Conservation (phyloP, 2,888 invertebrate genomes). For the Sinotaia quadrata region DNA sequence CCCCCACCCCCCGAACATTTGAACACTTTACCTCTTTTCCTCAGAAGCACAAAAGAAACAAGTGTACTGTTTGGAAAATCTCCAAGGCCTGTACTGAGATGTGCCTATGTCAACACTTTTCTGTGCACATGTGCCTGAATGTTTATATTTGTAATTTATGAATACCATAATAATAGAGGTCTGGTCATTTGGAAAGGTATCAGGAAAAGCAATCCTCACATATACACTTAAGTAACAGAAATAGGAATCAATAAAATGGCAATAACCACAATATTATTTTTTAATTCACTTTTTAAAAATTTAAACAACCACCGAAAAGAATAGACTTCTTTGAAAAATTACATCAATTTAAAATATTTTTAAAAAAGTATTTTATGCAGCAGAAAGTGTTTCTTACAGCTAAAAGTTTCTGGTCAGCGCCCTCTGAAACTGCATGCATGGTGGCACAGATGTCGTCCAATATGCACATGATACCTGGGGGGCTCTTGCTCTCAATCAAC, state of each 20-base stretch:
- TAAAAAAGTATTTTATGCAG: background rate
- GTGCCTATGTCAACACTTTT: too few relatives aligned
- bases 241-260: too few relatives aligned
- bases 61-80: too few relatives aligned
- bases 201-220: too few relatives aligned
- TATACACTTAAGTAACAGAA: too few relatives aligned
- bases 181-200: too few relatives aligned
- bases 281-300: background rate
- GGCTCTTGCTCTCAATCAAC: constrained; percentile 77
- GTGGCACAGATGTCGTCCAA: constrained; percentile 82
- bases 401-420: constrained; percentile 77
- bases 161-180: too few relatives aligned
- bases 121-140: too few relatives aligned
- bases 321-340: background rate
- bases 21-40: background rate
- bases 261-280: background rate
- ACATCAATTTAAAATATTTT: background rate
- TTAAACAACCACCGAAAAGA: background rate
- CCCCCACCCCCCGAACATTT: background rate
- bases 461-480: constrained; percentile 79
- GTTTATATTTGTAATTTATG: too few relatives aligned
- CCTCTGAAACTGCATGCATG: constrained; percentile 79
- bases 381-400: constrained; percentile 63
- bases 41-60: too few relatives aligned
- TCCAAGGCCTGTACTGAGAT: too few relatives aligned